Conservation (phyloP, 2,888 invertebrate genomes). For the Callyntrura guangdongensis region DNA sequence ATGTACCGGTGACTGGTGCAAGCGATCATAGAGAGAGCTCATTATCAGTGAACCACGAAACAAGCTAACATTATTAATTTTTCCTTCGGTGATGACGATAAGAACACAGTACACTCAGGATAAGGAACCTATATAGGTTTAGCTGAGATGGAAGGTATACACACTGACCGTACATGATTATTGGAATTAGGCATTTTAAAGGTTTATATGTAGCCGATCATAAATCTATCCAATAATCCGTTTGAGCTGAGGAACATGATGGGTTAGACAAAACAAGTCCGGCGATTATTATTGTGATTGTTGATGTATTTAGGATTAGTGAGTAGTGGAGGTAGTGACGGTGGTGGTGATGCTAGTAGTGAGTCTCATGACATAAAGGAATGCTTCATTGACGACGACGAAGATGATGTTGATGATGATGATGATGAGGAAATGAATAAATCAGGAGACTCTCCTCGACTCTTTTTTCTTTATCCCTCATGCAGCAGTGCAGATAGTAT, state of each 20-base stretch:
- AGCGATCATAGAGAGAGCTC: conserved; percentile 51
- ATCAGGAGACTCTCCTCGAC: conserved; percentile 50
- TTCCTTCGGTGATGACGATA: conserved; percentile 46
- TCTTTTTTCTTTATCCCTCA: neutral
- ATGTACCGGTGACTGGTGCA: conserved; percentile 29
- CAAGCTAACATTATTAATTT: conserved; percentile 75
- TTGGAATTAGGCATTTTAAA: conserved; percentile 47
- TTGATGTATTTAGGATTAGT: conserved; percentile 61
- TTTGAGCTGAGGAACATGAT: conserved; percentile 53
- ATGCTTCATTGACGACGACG: conserved; percentile 68
- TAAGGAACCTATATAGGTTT: neutral
- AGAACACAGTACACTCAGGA: neutral
- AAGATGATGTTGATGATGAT: conserved; percentile 71
- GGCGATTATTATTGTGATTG: conserved; percentile 65
- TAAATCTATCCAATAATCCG: conserved; percentile 72
- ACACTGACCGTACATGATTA: conserved; percentile 26
- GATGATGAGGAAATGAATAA: conserved; percentile 74
- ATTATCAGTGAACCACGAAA: conserved; percentile 75
- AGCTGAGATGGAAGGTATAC: neutral
- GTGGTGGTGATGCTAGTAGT: conserved; percentile 16
- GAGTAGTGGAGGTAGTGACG: conserved; percentile 19
- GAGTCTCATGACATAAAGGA: conserved; percentile 68
- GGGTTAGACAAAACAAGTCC: conserved; percentile 58
- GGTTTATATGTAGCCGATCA: conserved; percentile 52
- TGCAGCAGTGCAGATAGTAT: neutral